Conservation (phyloP, 2,797 vertebrate genomes). For the Crenichthys baileyi region DNA sequence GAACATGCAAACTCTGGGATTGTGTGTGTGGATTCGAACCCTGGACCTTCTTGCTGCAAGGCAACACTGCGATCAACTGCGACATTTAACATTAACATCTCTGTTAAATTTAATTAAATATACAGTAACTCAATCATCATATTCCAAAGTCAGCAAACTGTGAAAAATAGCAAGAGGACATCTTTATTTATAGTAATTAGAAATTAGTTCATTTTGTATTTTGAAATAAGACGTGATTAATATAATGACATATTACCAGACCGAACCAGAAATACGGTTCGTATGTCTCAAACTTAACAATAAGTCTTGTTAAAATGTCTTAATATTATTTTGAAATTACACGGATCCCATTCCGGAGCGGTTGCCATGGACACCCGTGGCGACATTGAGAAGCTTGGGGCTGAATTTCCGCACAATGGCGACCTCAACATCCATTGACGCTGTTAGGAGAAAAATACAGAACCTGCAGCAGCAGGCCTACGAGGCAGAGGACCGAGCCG, state of each 20-base stretch:
- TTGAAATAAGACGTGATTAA: too few relatives aligned
- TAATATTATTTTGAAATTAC: constrained; percentile 36
- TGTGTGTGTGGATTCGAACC: too few relatives aligned
- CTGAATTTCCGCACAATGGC: constrained; percentile 67
- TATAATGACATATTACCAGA: too few relatives aligned
- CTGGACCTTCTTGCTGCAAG: too few relatives aligned
- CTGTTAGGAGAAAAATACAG: constrained; percentile 88
- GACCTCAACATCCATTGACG: constrained; percentile 79
- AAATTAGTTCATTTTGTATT: too few relatives aligned
- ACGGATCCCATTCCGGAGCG: constrained; percentile 6
- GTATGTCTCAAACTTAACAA: background rate
- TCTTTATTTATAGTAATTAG: too few relatives aligned
- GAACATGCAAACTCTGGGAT: too few relatives aligned
- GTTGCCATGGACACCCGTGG: constrained; percentile 50
- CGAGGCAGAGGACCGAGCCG: constrained; percentile 85
- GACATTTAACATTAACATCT: background rate
- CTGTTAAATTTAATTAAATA: too few relatives aligned
- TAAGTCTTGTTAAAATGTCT: background rate
- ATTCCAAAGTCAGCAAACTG: too few relatives aligned
- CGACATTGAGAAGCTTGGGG: background rate
- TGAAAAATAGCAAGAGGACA: too few relatives aligned
- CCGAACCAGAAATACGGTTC: background rate
- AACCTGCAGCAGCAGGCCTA: constrained; percentile 84
- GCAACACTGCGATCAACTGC: too few relatives aligned
- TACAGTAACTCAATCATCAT: too few relatives aligned